Evolutionary conservation across 2,888 invertebrate species (phyloP), one percentile per base, ranked within the genome.

Genomic region (Microchrysa polita): DNA sequence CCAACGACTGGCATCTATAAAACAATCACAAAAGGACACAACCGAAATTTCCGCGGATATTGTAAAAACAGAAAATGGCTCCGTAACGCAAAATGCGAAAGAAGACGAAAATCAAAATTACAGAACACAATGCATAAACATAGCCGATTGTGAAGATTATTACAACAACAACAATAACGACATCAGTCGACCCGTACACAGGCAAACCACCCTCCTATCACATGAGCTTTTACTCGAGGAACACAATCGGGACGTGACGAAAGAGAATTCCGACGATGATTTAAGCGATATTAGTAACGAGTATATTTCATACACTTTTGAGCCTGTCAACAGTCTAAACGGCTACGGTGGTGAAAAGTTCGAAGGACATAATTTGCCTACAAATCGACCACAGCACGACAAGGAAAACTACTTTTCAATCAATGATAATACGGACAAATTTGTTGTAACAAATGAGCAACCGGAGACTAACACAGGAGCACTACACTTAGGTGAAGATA

Each of bases 401-500:
- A 44, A 69, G 27, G 27, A 34, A 34, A 34, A 12, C 12, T 20
- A 5, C 20, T 55, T 55, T 44, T 14, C 16, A 7, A 20, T 5
- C 1, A 22, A 22, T 48, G 10, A 48, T 10, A 14, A 22, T 34
- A 34, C 2, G 34, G 34, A 65, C 22, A 34, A 22, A 22, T 65
- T 65, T 48, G 20, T n/a, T 22, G 23, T 2, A 5, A 44, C 65
- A 20, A 23, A 65, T 65, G 65, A 65, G 16, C 48, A 22, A 14
- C 18, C 34, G 12, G 40, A 53, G 12, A 42, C 69, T 27, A 52
- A 53, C 20, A 52, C 16, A 12, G 40, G 57, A 22, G 23, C 20
- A n/a, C 44, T 18, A 10, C 34, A 52, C 22, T 14, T 63, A 27
- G 60, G 27, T 65, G 60, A 72, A 81, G 75, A 76, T 77, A 88